phyloP scores from a whole-genome alignment of 2,888 invertebrate genomes.

The Himalopsyche japonica region DNA sequence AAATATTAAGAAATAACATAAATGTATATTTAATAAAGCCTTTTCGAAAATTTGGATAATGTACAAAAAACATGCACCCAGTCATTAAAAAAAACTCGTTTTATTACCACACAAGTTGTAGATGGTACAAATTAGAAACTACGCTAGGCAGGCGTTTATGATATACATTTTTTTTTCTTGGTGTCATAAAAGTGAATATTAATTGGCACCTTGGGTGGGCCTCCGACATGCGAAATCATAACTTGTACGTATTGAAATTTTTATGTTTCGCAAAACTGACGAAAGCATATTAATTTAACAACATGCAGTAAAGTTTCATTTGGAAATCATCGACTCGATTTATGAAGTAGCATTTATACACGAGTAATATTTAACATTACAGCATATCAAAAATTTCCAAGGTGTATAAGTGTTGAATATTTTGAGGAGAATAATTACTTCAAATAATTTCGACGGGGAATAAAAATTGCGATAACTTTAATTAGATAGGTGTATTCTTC shows the following conservation, averaged over 20 bases:
- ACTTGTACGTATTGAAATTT: neutral
- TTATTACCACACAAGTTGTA: neutral
- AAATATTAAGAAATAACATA: too few relatives aligned
- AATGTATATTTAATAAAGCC: too few relatives aligned
- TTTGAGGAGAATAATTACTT: too few relatives aligned
- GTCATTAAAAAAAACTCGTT: neutral
- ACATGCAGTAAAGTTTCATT: neutral
- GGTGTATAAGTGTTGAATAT: too few relatives aligned
- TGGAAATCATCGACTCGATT: neutral
- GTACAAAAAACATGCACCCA: neutral
- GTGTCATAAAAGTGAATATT: neutral
- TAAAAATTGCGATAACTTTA: too few relatives aligned
- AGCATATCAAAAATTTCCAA: neutral
- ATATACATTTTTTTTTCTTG: neutral
- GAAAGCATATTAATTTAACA: neutral
- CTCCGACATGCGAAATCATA: neutral
- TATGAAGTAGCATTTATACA: neutral
- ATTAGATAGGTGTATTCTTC: too few relatives aligned
- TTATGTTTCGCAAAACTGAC: neutral
- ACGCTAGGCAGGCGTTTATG: neutral
- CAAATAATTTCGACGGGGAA: too few relatives aligned
- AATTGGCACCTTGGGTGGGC: neutral
- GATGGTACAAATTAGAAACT: neutral
- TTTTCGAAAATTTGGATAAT: too few relatives aligned
- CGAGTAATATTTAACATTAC: neutral